Evolutionary conservation across 1,140 invertebrate species (phyloP), one percentile per base, ranked within the genome.

Genomic region (Sinella curviseta): DNA sequence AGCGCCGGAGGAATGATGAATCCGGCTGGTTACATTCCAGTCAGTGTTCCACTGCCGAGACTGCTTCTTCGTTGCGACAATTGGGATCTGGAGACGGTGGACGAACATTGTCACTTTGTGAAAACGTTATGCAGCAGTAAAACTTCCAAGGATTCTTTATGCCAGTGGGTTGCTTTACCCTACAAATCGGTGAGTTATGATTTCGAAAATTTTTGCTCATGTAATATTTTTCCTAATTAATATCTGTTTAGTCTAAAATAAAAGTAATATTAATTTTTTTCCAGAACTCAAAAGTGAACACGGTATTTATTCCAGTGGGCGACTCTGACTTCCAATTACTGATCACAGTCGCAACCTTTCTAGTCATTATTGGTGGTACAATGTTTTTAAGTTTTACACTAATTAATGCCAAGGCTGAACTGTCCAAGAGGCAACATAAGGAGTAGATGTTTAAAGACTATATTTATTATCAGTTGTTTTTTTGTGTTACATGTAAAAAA

Each of bases 251-350:
- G n/a, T n/a, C 16, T 74, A 4, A 26, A 70, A 75, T 33, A 31
- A 36, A 1, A 57, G 74, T 39, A 30, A 28, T 16, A 36, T 35
- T 70, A 8, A 31, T 17, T 20, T 26, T 70, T 20, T 65, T 75
- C n/a, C 65, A 83, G 82, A 83, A 83, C 55, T 78, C 81, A 0
- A 83, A 83, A 80, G 35, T 48, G 28, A 82, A 79, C 39, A 80
- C 80, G 1, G 80, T 83, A 16, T 82, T 73, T 55, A 82, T 83
- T 78, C 83, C 83, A 36, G 78, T 82, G 16, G 83, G 83, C 36
- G 83, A 83, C 76, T 30, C 77, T 8, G 83, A 83, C 74, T 74
- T 36, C 1, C 65, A 77, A 65, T 48, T 79, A 14, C 26, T 83
- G 4, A 79, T 82, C 20, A 81, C 81, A 1, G 35, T 57, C 28